These are phyloP conservation scores for Gryllus bimaculatus DNA, from an alignment of 1,140 invertebrate genomes.

Conservation along the genomic window DNA sequence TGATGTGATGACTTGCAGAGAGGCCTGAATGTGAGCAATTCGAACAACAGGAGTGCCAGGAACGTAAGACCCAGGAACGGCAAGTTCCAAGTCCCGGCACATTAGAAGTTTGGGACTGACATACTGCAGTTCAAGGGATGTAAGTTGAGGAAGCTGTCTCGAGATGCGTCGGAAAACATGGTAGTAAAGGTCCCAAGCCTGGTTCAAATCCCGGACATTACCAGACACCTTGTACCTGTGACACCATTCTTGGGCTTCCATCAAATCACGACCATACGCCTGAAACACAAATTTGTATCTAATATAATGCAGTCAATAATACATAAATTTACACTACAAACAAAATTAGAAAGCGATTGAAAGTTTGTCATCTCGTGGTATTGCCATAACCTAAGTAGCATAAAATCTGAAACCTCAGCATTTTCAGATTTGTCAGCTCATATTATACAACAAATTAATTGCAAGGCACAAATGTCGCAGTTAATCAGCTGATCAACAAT, in stretches of 20 bases:
- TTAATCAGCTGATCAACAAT: no score
- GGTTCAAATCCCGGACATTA: constrained; percentile 84
- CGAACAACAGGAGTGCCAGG: constrained; percentile 76
- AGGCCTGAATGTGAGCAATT: constrained; percentile 80
- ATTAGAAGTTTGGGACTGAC: constrained; percentile 85
- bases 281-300: constrained; percentile 24
- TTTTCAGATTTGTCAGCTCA: no score
- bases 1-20: constrained; percentile 86
- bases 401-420: no score
- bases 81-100: constrained; percentile 86
- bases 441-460: no score
- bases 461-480: no score
- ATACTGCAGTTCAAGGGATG: constrained; percentile 85
- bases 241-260: constrained; percentile 92
- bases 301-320: no score
- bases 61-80: constrained; percentile 91
- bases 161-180: constrained; percentile 93
- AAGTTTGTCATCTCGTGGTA: no score
- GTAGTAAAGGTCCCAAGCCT: constrained; percentile 99
- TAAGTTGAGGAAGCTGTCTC: constrained; percentile 83
- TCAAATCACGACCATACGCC: constrained; percentile 88
- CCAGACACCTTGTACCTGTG: constrained; percentile 50
- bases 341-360: no score
- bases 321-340: no score
- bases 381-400: no score